phyloP scores from a whole-genome alignment of 2,797 vertebrate genomes.

The Megalops cyprinoides region DNA sequence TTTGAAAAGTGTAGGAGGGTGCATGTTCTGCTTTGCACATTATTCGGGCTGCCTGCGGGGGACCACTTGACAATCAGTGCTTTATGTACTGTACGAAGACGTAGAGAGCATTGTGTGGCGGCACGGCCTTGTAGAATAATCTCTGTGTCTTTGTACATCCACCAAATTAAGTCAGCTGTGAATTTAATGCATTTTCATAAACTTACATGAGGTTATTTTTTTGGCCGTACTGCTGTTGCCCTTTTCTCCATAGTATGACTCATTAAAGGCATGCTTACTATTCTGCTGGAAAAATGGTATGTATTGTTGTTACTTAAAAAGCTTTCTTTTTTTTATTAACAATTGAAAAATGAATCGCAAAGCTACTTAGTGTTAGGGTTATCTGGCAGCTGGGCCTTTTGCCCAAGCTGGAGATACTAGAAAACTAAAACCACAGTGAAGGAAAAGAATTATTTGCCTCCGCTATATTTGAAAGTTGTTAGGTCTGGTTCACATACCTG shows the following conservation, averaged over 20 bases:
- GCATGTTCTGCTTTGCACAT: conserved; percentile 53
- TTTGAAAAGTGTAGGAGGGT: conserved; percentile 51
- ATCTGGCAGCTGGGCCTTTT: neutral
- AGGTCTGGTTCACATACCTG: conserved; percentile 71
- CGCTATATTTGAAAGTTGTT: conserved; percentile 64
- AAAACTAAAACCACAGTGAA: conserved; percentile 27
- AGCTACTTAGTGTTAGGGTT: neutral
- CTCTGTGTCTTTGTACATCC: neutral
- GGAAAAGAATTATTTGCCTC: conserved; percentile 56
- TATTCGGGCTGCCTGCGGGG: conserved; percentile 12
- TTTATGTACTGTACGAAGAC: conserved; percentile 34
- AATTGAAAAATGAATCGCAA: conserved; percentile 8
- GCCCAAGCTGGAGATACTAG: neutral
- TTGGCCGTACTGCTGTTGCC: neutral
- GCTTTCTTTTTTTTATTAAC: neutral
- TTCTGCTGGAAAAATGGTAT: conserved; percentile 23
- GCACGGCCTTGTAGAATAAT: conserved; percentile 11
- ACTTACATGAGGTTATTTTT: neutral
- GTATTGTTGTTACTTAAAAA: neutral
- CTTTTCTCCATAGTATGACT: neutral
- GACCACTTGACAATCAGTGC: conserved; percentile 25
- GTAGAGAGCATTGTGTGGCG: conserved; percentile 11
- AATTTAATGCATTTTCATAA: conserved; percentile 10
- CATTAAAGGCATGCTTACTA: conserved; percentile 3
- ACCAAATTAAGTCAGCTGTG: neutral